These are phyloP conservation scores for Saimiri boliviensis DNA, from an alignment of 2,113 vertebrate species.

Conservation along the genomic window DNA sequence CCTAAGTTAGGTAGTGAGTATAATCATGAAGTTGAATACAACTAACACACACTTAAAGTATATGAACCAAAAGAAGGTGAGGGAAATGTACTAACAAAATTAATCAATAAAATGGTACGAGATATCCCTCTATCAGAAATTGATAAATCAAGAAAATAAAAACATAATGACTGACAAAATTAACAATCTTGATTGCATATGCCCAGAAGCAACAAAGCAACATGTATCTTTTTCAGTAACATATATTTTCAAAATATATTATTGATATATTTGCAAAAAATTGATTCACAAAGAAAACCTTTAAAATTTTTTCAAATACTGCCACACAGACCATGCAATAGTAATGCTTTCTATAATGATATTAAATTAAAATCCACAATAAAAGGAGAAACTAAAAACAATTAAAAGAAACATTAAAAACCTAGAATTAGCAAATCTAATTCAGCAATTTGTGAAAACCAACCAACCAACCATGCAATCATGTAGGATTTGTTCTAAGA, in stretches of 20 bases:
- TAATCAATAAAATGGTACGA: background rate
- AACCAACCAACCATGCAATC: background rate
- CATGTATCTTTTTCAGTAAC: background rate
- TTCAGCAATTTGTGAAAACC: background rate
- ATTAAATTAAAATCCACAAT: background rate
- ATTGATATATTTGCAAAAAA: background rate
- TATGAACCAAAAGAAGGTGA: background rate
- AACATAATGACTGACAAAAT: background rate
- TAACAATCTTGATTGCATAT: background rate
- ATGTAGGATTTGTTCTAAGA: background rate
- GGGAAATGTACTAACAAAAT: background rate
- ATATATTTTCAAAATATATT: background rate
- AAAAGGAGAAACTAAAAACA: background rate
- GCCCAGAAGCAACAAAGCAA: background rate
- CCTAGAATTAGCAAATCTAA: constrained; percentile 15
- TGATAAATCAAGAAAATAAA: constrained; percentile 23
- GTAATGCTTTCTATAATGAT: background rate
- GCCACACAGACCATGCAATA: background rate
- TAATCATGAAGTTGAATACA: background rate
- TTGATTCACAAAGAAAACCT: background rate
- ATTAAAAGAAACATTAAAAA: background rate
- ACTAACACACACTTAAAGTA: constrained; percentile 6
- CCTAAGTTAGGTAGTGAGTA: background rate
- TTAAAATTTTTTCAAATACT: background rate
- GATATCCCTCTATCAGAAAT: background rate